Conservation (phyloP, 1,140 invertebrate genomes). For the Lordiphosa clarofinis region DNA sequence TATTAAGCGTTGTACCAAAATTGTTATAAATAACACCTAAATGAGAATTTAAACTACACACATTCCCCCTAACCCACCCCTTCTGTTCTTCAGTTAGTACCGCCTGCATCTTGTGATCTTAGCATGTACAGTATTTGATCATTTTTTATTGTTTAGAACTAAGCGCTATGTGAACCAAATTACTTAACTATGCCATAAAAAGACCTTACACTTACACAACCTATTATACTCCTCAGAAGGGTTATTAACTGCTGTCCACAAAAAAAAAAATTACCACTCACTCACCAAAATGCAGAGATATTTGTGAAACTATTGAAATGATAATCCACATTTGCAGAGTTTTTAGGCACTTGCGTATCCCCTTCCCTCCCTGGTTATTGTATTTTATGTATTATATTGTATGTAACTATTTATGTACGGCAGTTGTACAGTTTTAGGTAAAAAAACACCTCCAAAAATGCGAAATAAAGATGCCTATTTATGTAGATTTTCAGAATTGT, state of each 20-base stretch:
- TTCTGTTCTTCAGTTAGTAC: slow-evolving; percentile 19
- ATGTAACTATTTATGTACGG: slow-evolving; percentile 28
- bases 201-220: no score
- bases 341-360: not conserved
- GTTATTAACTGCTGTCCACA: no score
- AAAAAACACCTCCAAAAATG: slow-evolving; percentile 20
- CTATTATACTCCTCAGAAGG: no score
- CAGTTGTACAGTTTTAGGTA: slow-evolving; percentile 42
- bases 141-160: not conserved
- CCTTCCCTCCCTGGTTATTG: no score
- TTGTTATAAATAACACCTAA: slow-evolving; percentile 35
- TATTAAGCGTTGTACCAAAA: slow-evolving; percentile 74
- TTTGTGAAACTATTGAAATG: not conserved
- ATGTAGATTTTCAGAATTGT: slow-evolving; percentile 16
- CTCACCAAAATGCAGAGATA: no score
- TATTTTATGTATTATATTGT: slow-evolving; percentile 25
- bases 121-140: slow-evolving; percentile 29
- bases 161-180: slow-evolving; percentile 7
- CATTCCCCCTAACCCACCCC: slow-evolving; percentile 11
- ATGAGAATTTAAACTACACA: slow-evolving; percentile 4
- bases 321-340: no score
- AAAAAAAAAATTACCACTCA: no score
- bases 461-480: slow-evolving; percentile 44
- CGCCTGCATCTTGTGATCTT: slow-evolving; percentile 45
- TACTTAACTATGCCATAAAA: slow-evolving; percentile 9